Percentiles rank a stretch among this genome's conserved stretches.
phyloP scores from a whole-genome alignment of 2,797 vertebrate genomes.

The Clarias pachynema region DNA sequence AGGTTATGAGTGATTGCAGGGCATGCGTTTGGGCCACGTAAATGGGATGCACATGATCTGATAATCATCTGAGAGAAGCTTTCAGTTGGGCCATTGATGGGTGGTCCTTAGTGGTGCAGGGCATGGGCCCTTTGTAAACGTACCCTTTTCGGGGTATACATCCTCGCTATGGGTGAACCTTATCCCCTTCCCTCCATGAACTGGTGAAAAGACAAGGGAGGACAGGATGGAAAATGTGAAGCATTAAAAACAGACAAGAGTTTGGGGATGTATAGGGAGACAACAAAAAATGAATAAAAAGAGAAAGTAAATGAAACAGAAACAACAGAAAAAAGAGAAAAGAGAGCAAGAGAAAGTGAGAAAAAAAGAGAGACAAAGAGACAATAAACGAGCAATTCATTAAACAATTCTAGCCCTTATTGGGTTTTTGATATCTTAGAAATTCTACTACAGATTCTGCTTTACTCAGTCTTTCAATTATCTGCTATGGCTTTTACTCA shows the following conservation, averaged over 20 bases:
- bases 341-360: conserved; percentile 40
- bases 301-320: conserved; percentile 50
- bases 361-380: conserved; percentile 61
- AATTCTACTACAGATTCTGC: not conserved
- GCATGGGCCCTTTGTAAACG: conserved; percentile 72
- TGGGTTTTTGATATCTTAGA: not conserved
- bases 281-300: not conserved
- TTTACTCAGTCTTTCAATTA: conserved; percentile 6
- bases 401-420: not conserved
- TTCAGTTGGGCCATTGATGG: conserved; percentile 59
- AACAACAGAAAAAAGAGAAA: conserved; percentile 55
- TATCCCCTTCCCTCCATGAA: conserved; percentile 98
- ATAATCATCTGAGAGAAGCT: conserved; percentile 31
- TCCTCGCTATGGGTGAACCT: conserved; percentile 99
- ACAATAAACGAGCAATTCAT: conserved; percentile 28
- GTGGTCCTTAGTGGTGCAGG: conserved; percentile 62
- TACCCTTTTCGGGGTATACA: conserved; percentile 99
- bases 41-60: conserved; percentile 54
- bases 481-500: conserved; percentile 9
- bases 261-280: conserved; percentile 6
- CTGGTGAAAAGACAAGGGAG: conserved; percentile 78
- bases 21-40: conserved; percentile 55
- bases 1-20: conserved; percentile 44
- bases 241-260: conserved; percentile 56
- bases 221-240: conserved; percentile 56